Conservation (phyloP, 2,797 vertebrate species). For the Oreochromis mossambicus region DNA sequence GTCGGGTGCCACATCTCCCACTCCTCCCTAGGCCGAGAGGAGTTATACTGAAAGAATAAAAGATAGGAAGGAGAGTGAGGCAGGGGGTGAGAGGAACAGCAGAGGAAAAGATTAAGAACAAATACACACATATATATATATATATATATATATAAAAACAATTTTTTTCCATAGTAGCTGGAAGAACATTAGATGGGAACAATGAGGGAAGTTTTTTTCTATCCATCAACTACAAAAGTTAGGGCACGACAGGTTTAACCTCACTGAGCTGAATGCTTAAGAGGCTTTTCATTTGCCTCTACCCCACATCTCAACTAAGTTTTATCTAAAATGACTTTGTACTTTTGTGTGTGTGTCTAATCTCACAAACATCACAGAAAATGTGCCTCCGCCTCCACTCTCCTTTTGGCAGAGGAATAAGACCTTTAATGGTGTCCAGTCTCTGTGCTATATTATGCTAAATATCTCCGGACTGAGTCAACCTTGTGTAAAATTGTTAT, state of each 20-base stretch:
- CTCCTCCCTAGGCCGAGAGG: constrained; percentile 92
- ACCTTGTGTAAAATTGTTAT: not conserved
- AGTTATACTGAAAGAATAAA: constrained; percentile 83
- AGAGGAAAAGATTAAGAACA: not conserved
- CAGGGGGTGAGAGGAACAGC: not conserved
- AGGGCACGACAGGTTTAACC: not conserved
- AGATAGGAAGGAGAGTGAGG: not conserved
- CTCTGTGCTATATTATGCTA: not conserved
- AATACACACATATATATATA: not conserved
- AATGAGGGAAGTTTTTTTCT: not conserved
- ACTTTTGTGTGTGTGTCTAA: not conserved
- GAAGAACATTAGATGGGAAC: not conserved
- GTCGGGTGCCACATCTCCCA: constrained; percentile 99
- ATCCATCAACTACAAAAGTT: not conserved
- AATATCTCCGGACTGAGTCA: not conserved
- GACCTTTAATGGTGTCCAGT: not conserved
- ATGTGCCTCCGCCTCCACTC: not conserved
- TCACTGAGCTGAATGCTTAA: not conserved
- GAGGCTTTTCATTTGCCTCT: not conserved
- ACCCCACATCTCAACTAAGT: not conserved
- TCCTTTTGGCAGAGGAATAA: not conserved
- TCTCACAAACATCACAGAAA: not conserved
- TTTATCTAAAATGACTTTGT: not conserved
- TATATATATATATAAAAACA: not conserved
- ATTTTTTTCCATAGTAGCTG: not conserved